Conservation (phyloP, 1,140 invertebrate species). For the Bombus haemorrhoidalis region DNA sequence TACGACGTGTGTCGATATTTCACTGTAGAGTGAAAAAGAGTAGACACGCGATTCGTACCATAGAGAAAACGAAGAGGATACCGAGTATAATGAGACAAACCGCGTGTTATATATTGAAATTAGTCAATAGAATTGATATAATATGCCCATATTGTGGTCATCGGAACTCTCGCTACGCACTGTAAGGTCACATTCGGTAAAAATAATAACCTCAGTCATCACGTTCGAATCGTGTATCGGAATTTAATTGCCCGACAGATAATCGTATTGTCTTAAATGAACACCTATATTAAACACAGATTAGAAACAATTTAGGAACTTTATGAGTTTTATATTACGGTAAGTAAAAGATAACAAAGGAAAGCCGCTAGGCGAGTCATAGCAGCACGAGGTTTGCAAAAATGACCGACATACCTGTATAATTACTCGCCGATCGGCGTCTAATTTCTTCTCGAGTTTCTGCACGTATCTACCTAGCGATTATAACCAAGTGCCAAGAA, state of each 20-base stretch:
- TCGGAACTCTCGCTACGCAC: not conserved
- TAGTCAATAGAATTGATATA: not conserved
- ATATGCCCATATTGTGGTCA: not conserved
- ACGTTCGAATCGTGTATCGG: not conserved
- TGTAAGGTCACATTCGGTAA: not conserved
- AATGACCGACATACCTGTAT: conserved; percentile 40
- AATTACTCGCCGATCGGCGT: conserved; percentile 36
- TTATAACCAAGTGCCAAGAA: not conserved
- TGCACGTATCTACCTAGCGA: not conserved
- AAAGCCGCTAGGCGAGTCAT: conserved; percentile 10
- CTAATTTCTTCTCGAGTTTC: conserved; percentile 4
- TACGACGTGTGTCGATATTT: not conserved
- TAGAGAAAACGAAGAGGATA: not conserved
- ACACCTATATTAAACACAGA: not conserved
- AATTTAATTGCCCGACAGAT: not conserved
- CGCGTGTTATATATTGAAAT: not conserved
- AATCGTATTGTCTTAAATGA: not conserved
- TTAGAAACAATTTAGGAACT: not conserved
- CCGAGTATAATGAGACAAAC: not conserved
- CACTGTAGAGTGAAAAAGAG: not conserved
- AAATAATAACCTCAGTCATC: not conserved
- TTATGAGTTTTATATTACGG: not conserved
- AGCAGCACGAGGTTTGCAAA: conserved; percentile 48
- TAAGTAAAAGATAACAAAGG: conserved; percentile 41
- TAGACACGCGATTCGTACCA: not conserved